Evolutionary conservation across 2,113 vertebrate species (phyloP), one percentile per base, ranked within the genome.

Genomic region (Ibidorhyncha struthersii): DNA sequence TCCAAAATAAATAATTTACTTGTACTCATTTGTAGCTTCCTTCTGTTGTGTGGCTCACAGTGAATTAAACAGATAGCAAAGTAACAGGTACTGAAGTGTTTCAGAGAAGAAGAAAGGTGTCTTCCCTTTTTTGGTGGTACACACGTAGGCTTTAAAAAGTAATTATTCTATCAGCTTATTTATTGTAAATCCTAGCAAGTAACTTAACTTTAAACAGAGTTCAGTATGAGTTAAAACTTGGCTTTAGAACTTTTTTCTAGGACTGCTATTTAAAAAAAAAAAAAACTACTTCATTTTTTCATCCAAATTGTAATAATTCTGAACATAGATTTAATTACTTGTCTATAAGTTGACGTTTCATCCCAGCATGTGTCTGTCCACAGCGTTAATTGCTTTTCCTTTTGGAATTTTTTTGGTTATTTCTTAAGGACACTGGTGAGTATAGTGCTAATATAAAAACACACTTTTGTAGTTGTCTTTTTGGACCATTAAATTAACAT

Each of bases 1-100:
- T 89, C 59, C 80, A 89, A 96, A 97, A 97, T 53, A 91, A 97
- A 95, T 89, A 71, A 66, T 81, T 97, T 97, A 43, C 50, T 92
- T 96, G 43, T n/a, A 67, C 9, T 67, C 9, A 47, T 70, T 87
- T 92, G 21, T 86, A 56, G 65, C 41, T 90, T 80, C 69, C 47
- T 94, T 94, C 58, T 89, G 8, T 93, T 94, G 9, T 89, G n/a
- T 73, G 62, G 90, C 74, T 85, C 55, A 89, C 41, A 58, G 14
- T 59, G 59, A 84, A 82, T 78, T 86, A 89, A 83, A 56, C 82
- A 50, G 20, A 80, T 82, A 53, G 32, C 65, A 92, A 56, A 61
- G 29, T 71, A 78, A 83, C 40, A 79, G 29, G 16, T 79, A 43
- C 22, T 29, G 23, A 90, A 86, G 61, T 43, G 9, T 66, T 86